A percentile compares a stretch with the other conserved stretches of the same genome.
phyloP scores from a whole-genome alignment of 2,113 vertebrate species.

The Sorex fumeus region DNA sequence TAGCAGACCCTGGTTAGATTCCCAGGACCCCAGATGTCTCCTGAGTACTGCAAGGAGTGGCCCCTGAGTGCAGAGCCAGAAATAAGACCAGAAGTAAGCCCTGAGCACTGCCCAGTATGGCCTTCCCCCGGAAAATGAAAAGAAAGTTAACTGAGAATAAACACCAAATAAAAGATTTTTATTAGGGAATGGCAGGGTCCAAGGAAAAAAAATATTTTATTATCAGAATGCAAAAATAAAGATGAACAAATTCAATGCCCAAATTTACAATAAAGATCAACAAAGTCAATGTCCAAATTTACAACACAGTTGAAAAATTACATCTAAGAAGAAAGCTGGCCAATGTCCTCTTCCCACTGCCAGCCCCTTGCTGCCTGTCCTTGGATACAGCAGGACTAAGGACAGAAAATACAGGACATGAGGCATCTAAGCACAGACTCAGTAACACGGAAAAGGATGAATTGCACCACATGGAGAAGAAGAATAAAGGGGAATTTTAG shows the following conservation, averaged over 20 bases:
- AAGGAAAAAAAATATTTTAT: background rate
- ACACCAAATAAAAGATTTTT: no score
- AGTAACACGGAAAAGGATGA: background rate
- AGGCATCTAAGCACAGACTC: constrained; percentile 1
- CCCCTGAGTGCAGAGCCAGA: no score
- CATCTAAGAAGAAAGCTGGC: background rate
- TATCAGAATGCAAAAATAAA: background rate
- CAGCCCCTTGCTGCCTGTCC: background rate
- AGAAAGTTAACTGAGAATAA: no score
- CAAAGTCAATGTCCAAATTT: background rate
- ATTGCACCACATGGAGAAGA: background rate
- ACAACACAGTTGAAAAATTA: background rate
- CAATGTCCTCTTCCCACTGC: accelerated
- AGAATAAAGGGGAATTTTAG: background rate
- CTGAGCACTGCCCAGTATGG: no score
- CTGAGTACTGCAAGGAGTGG: no score
- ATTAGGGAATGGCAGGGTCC: no score
- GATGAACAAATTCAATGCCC: background rate
- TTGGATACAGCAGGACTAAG: background rate
- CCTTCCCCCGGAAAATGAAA: no score
- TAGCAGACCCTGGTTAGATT: no score
- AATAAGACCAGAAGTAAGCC: no score
- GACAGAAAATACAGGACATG: background rate
- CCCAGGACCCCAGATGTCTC: no score
- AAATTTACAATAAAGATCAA: background rate